A percentile compares a stretch with the other conserved stretches of the same genome.
phyloP scores from a whole-genome alignment of 1,140 invertebrate species.

The Drosophila paulistorum region DNA sequence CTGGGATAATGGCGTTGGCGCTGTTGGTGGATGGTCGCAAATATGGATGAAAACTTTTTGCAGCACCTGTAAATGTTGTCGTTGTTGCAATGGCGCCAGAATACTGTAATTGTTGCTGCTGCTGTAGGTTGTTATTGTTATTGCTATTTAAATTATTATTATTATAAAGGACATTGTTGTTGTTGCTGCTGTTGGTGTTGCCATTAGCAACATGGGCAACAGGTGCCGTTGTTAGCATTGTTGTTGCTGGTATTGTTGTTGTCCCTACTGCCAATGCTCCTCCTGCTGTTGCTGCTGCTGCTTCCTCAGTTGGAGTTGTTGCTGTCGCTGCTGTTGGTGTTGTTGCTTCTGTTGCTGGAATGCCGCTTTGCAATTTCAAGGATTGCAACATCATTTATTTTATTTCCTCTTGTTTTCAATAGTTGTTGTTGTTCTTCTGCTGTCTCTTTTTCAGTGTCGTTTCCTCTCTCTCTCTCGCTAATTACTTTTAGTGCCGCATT shows the following conservation, averaged over 20 bases:
- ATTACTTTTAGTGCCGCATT: conserved; percentile 76
- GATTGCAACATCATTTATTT: conserved; percentile 82
- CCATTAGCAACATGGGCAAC: conserved; percentile 60
- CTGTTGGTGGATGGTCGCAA: conserved; percentile 60
- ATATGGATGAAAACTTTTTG: conserved; percentile 80
- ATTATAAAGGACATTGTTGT: conserved; percentile 50
- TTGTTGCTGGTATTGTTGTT: conserved; percentile 49
- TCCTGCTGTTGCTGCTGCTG: conserved; percentile 27
- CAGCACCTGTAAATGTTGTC: conserved; percentile 71
- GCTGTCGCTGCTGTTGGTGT: conserved; percentile 31
- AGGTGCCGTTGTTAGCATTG: conserved; percentile 69
- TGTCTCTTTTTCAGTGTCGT: neutral
- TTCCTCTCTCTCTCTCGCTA: conserved; percentile 47
- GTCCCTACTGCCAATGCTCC: conserved; percentile 11
- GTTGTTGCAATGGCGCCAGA: conserved; percentile 67
- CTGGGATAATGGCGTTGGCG: conserved; percentile 41
- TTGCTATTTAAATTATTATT: conserved; percentile 80
- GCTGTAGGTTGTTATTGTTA: conserved; percentile 61
- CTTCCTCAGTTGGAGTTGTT: conserved; percentile 27
- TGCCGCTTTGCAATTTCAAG: conserved; percentile 77
- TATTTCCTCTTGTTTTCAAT: conserved; percentile 55
- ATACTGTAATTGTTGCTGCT: conserved; percentile 50
- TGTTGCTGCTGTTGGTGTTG: conserved; percentile 52
- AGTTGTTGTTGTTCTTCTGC: conserved; percentile 20
- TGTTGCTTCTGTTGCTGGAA: conserved; percentile 46